Evolutionary conservation across 1,140 invertebrate species (phyloP).

Genomic region (Eulimnadia texana): DNA sequence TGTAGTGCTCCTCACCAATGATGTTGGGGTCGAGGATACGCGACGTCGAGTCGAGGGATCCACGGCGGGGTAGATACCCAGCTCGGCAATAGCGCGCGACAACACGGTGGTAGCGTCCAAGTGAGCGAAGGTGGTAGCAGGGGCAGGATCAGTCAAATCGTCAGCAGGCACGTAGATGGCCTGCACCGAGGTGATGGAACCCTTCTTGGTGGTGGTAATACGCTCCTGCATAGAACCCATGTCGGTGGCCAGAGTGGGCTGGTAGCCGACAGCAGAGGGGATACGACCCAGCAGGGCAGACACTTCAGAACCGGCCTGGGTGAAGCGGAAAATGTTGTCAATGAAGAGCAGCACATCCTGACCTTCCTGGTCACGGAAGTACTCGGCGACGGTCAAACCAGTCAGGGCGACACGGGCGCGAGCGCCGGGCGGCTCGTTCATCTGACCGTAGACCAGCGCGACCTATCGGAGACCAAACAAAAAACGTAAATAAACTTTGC

Average conservation of each 20-base stretch:
- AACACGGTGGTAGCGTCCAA: slow-evolving; percentile 97
- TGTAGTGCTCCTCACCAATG: slow-evolving; percentile 89
- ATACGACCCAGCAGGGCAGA: slow-evolving; percentile 96
- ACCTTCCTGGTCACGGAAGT: slow-evolving; percentile 98
- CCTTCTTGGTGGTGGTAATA: slow-evolving; percentile 97
- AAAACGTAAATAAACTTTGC: background rate
- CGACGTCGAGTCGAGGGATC: slow-evolving; percentile 96
- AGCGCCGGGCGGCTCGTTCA: slow-evolving; percentile 98
- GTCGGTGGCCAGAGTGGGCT: slow-evolving; percentile 92
- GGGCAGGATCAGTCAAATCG: slow-evolving; percentile 96
- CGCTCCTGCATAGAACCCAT: slow-evolving; percentile 99
- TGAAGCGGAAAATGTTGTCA: slow-evolving; percentile 99
- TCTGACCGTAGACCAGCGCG: slow-evolving; percentile 97
- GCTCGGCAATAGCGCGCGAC: slow-evolving; percentile 86
- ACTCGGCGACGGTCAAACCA: slow-evolving; percentile 82
- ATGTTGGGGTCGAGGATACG: slow-evolving; percentile 98
- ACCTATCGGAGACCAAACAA: slow-evolving; percentile 41
- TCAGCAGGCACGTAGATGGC: slow-evolving; percentile 98
- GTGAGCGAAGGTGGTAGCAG: slow-evolving; percentile 96
- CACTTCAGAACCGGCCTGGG: slow-evolving; percentile 96
- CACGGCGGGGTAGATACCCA: slow-evolving; percentile 95
- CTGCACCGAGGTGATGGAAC: slow-evolving; percentile 96
- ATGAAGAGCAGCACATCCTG: slow-evolving; percentile 99
- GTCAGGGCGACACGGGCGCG: slow-evolving; percentile 95
- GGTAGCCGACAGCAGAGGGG: slow-evolving; percentile 96